Conservation (phyloP, 1,140 invertebrate species). For the Lepidurus couesii region DNA sequence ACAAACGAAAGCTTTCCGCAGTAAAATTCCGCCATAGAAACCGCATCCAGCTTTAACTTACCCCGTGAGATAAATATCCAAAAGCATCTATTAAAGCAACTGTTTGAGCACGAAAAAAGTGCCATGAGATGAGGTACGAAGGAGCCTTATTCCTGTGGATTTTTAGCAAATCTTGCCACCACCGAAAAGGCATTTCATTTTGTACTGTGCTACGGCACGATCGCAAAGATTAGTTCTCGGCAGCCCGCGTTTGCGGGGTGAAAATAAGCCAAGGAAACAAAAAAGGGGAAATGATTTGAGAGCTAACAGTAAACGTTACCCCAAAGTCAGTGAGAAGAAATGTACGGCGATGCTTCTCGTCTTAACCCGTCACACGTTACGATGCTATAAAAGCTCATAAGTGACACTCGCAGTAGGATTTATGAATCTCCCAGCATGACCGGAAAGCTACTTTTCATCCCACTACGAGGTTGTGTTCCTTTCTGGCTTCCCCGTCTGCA, state of each 20-base stretch:
- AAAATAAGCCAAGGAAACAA: not conserved
- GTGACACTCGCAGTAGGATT: conserved; percentile 21
- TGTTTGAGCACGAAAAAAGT: too few relatives aligned
- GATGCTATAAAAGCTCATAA: conserved; percentile 19
- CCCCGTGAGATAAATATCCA: too few relatives aligned
- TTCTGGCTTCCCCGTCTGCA: not conserved
- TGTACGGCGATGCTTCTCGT: conserved; percentile 1
- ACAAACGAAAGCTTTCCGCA: too few relatives aligned
- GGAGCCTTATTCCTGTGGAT: too few relatives aligned
- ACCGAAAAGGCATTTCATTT: not conserved
- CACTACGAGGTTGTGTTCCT: not conserved
- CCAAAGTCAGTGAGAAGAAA: conserved; percentile 3
- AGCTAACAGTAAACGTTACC: not conserved
- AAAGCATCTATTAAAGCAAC: too few relatives aligned
- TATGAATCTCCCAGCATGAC: not conserved
- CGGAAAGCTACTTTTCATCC: conserved; percentile 18
- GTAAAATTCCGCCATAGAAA: too few relatives aligned
- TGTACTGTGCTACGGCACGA: not conserved
- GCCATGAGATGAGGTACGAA: too few relatives aligned
- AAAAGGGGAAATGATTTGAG: not conserved
- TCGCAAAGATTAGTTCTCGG: not conserved
- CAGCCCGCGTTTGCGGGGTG: not conserved
- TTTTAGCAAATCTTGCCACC: too few relatives aligned
- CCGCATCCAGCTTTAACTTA: too few relatives aligned
- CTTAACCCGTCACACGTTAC: conserved; percentile 18